Percentiles rank a stretch among this genome's conserved stretches.
phyloP scores from a whole-genome alignment of 2,113 vertebrate genomes.

The Piaya cayana region DNA sequence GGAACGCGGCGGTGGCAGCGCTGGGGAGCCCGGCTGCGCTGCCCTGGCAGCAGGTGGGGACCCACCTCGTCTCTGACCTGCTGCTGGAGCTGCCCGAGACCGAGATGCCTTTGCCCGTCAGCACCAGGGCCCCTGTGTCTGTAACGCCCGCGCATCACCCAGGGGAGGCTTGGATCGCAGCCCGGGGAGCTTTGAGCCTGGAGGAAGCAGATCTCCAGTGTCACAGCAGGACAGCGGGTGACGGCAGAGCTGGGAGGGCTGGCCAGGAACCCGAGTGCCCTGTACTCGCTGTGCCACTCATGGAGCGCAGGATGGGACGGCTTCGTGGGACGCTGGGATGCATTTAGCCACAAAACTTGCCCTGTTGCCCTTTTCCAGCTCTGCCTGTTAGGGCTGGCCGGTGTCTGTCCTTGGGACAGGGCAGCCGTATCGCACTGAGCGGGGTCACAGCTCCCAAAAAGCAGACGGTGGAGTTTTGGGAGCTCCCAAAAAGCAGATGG shows the following conservation, averaged over 20 bases:
- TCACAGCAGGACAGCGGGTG: not conserved
- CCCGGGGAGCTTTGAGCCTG: not conserved
- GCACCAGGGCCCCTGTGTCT: not conserved
- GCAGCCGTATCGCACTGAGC: not conserved
- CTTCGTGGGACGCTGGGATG: fast-evolving
- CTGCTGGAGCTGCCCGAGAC: not conserved
- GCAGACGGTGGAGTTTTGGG: too few species aligned
- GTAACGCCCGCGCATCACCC: fast-evolving
- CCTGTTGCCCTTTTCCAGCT: not conserved
- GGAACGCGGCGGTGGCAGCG: not conserved
- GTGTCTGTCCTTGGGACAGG: not conserved
- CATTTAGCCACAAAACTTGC: not conserved
- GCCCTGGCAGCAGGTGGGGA: not conserved
- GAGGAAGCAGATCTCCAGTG: not conserved
- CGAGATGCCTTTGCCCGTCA: not conserved
- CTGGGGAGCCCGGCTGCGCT: not conserved
- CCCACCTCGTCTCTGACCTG: fast-evolving
- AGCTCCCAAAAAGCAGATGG: not conserved
- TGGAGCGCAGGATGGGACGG: not conserved
- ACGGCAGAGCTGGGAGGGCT: not conserved
- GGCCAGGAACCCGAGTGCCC: not conserved
- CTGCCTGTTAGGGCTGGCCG: not conserved
- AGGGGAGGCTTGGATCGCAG: not conserved
- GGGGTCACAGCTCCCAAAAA: fast-evolving
- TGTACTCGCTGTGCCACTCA: fast-evolving